These are phyloP conservation scores for Moxostoma hubbsi DNA, from an alignment of 2,797 vertebrate genomes.

Conservation along the genomic window DNA sequence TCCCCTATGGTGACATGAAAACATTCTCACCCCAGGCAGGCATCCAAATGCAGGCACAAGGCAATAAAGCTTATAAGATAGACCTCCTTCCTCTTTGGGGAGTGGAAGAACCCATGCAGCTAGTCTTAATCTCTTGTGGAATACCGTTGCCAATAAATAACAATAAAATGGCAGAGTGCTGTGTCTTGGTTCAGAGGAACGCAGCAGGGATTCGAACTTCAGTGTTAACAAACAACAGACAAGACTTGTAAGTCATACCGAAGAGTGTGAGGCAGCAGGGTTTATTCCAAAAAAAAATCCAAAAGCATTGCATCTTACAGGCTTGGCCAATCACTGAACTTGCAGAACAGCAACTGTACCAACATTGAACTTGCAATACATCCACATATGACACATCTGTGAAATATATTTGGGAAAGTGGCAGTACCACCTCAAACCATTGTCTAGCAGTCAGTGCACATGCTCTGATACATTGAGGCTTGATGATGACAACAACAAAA, in stretches of 20 bases:
- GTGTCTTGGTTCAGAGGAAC: conserved; percentile 6
- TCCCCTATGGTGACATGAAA: background rate
- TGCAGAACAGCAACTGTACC: background rate
- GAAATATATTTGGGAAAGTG: background rate
- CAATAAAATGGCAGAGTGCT: conserved; percentile 8
- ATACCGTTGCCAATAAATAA: conserved; percentile 26
- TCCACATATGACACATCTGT: background rate
- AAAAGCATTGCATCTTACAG: background rate
- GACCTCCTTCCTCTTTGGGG: conserved; percentile 52
- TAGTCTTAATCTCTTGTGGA: conserved; percentile 25
- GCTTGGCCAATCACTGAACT: conserved; percentile 6
- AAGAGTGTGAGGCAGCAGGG: background rate
- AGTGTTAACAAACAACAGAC: conserved; percentile 25
- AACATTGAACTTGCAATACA: conserved; percentile 14
- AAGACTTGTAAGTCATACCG: conserved; percentile 6
- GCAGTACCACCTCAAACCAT: background rate
- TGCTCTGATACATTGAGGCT: background rate
- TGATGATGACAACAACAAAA: background rate
- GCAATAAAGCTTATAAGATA: conserved; percentile 64
- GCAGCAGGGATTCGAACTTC: conserved; percentile 2
- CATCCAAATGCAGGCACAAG: conserved; percentile 42
- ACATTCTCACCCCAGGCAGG: conserved; percentile 8
- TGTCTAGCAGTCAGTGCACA: background rate
- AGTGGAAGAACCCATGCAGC: background rate
- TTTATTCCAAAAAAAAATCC: too few relatives aligned